Evolutionary conservation across 1,140 invertebrate genomes (phyloP), one percentile per base, ranked within the genome.

Genomic region (Physella acuta): DNA sequence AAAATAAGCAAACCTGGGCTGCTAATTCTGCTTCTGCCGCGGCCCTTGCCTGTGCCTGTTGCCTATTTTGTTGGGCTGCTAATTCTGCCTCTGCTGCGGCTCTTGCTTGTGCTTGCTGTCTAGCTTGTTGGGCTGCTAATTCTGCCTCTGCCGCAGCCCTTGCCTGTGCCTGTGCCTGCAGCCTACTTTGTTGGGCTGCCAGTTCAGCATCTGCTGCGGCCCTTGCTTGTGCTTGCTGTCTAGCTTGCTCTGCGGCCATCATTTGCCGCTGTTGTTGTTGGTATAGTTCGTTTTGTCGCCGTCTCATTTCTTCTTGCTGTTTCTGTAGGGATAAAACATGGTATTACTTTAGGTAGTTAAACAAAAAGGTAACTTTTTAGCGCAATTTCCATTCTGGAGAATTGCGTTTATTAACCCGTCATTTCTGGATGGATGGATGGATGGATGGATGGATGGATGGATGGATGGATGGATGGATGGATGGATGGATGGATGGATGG

Each of bases 301-400:
- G 4, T 20, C 30, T 60, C 58, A 60, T 33, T 33, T 60, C 58
- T 4, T 60, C 58, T 36, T 60, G 58, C 58, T 60, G 58, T 24
- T 33, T 60, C 58, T 60, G 58, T 24, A 5, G 24, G n/a, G n/a
- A n/a, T n/a, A n/a, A n/a, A n/a, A n/a, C 11, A 49, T 49, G 44
- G 44, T 49, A 14, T 49, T 49, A n/a, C n/a, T 49, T 49, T 49
- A 14, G 44, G n/a, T 49, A 49, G 11, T n/a, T 49, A n/a, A 49
- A 14, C 11, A n/a, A 49, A n/a, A 14, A 11, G 11, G n/a, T n/a
- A n/a, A n/a, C n/a, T n/a, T n/a, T n/a, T n/a, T n/a, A n/a, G n/a
- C n/a, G n/a, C n/a, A n/a, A n/a, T n/a, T n/a, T n/a, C n/a, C n/a
- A n/a, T n/a, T n/a, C n/a, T n/a, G n/a, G n/a, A n/a, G n/a, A n/a